Percentiles rank a stretch among this genome's conserved stretches.
Conservation (phyloP, 1,140 invertebrate species). For the Ceratina japonica region DNA sequence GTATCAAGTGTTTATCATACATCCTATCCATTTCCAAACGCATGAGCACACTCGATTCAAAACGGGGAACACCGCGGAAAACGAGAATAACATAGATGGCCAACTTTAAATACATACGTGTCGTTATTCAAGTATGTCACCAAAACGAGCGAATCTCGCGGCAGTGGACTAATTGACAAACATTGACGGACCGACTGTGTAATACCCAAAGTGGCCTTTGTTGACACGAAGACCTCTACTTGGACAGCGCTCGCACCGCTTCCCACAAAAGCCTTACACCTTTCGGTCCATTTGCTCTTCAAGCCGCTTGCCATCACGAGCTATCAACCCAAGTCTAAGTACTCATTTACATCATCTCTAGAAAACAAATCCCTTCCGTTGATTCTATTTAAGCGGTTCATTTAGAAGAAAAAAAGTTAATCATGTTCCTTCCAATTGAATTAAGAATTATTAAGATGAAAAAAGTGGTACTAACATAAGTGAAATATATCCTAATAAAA, state of each 20-base stretch:
- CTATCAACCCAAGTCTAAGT: no score
- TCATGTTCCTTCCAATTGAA: no score
- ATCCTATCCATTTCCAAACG: background rate
- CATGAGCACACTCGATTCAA: background rate
- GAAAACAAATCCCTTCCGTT: background rate
- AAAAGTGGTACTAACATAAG: no score
- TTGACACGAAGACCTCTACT: slow-evolving; percentile 66
- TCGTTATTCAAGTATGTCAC: slow-evolving; percentile 45
- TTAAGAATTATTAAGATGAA: no score
- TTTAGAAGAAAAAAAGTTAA: no score
- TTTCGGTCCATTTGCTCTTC: slow-evolving; percentile 69
- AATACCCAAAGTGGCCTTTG: slow-evolving; percentile 66
- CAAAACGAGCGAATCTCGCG: slow-evolving; percentile 53
- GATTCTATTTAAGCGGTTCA: background rate
- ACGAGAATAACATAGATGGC: slow-evolving; percentile 17
- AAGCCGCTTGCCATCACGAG: background rate
- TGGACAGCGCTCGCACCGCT: slow-evolving; percentile 45
- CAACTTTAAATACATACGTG: slow-evolving; percentile 15
- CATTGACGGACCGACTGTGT: slow-evolving; percentile 67
- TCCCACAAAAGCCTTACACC: slow-evolving; percentile 58
- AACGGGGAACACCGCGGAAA: background rate
- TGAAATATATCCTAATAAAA: no score
- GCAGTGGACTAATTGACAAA: slow-evolving; percentile 70
- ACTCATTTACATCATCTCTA: background rate
- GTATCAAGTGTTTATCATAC: no score